A percentile compares a stretch with the other conserved stretches of the same genome.
Conservation (phyloP, 1,140 invertebrate genomes). For the Condylostylus longicornis region DNA sequence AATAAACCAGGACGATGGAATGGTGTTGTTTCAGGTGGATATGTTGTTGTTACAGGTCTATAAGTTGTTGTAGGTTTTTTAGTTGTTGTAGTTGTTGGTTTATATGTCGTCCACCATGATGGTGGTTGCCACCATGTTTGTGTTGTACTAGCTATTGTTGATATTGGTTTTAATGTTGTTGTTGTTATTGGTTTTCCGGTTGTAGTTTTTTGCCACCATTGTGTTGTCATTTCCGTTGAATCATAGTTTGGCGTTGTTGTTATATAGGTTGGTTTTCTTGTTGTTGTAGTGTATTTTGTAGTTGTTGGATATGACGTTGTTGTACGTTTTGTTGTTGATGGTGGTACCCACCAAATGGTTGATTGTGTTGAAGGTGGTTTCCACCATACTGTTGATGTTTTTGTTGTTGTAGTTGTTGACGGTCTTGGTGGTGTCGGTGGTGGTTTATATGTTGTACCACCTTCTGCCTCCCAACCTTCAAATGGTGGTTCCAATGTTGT, state of each 20-base stretch:
- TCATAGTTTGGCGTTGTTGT: constrained; percentile 1
- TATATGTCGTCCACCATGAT: constrained; percentile 5
- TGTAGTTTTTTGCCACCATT: constrained; percentile 1
- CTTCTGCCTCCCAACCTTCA: neutral
- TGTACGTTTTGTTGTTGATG: constrained; percentile 23
- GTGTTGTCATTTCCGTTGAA: constrained; percentile 14
- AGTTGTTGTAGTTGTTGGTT: constrained; percentile 15
- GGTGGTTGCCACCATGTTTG: constrained; percentile 23
- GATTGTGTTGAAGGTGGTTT: neutral
- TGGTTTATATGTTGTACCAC: neutral
- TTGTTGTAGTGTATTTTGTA: constrained; percentile 9
- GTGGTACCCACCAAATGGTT: constrained; percentile 6
- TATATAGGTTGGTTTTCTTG: neutral
- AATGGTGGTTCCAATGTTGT: constrained; percentile 5
- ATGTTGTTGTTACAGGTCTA: neutral
- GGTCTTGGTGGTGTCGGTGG: neutral
- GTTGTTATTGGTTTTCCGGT: neutral
- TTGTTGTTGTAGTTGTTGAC: constrained; percentile 1
- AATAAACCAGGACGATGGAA: constrained; percentile 18
- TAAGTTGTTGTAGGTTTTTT: constrained; percentile 9
- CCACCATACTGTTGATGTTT: neutral
- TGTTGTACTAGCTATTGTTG: constrained; percentile 11
- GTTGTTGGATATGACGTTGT: constrained; percentile 16
- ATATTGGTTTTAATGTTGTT: constrained; percentile 10
- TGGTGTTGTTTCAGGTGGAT: constrained; percentile 11